phyloP scores from a whole-genome alignment of 2,113 vertebrate genomes.

The Balaeniceps rex region DNA sequence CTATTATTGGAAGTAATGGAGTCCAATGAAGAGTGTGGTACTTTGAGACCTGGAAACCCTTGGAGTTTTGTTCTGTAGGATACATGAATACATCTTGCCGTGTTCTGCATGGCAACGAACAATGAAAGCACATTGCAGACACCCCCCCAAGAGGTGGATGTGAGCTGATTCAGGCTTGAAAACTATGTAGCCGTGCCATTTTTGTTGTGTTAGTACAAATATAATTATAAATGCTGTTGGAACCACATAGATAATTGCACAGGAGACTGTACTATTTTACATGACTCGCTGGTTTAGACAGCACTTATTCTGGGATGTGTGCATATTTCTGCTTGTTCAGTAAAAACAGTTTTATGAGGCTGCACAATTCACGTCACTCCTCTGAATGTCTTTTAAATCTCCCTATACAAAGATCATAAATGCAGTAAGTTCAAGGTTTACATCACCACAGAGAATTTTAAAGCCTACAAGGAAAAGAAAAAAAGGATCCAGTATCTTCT shows the following conservation, averaged over 20 bases:
- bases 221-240: not conserved
- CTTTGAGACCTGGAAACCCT: not conserved
- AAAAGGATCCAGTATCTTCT: not conserved
- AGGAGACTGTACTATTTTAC: not conserved
- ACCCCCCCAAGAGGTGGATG: not conserved
- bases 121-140: not conserved
- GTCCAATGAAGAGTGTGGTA: not conserved
- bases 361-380: not conserved
- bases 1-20: not conserved
- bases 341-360: conserved; percentile 14
- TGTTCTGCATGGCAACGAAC: accelerated
- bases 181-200: not conserved
- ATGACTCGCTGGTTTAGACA: conserved; percentile 21
- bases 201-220: not conserved
- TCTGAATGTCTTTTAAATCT: conserved; percentile 23
- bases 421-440: conserved; percentile 28
- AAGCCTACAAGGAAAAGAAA: not conserved
- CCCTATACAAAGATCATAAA: not conserved
- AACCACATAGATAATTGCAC: not conserved
- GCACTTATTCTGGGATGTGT: not conserved
- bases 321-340: conserved; percentile 14
- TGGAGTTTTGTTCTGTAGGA: not conserved
- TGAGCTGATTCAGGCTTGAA: not conserved
- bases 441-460: not conserved
- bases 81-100: not conserved